Base-by-base conservation (phyloP, 2,797 vertebrate species). In the Sebastes flavidus region DNA sequence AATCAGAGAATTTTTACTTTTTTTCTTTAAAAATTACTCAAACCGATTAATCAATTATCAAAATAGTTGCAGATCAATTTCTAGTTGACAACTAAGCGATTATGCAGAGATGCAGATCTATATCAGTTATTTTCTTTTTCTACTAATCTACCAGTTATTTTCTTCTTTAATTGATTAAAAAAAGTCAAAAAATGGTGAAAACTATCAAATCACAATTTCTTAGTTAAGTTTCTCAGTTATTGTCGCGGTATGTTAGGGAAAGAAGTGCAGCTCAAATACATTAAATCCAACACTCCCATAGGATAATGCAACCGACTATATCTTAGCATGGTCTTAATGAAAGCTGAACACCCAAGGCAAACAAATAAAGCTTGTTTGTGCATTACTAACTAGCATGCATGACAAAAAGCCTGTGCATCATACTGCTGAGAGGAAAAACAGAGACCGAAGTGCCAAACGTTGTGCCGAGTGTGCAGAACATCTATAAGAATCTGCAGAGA, bases 351-450 rank as follows among this genome's bases (percentile, higher is more conserved):
- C 65, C 58, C 32, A 14, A 29, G 30, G 80, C 8, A 61, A 76
- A 68, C 29, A 27, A 72, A 59, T 77, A 49, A 84, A 59, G 6
- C 24, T 55, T 75, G 27, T 70, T 71, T 68, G n/a, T 86, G 66
- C 36, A 38, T 65, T 22, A 12, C 55, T 75, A 63, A 73, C 12
- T 29, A 73, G 65, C 13, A 49, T 68, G 71, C 25, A 74, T 72
- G 60, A 72, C 30, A 63, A 25, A 72, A 70, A 77, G 32, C 38
- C 29, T 24, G 6, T 25, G 38, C 65, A 32, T 76, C 20, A 13
- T 8, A 22, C 14, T 58, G 65, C 67, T 62, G 54, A 77, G 42
- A 85, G 29, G 36, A 54, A 25, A 55, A 71, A 29, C 11, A 12
- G 24, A 80, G 55, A 59, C 49, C 6, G 20, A 59, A 70, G 42